Evolutionary conservation across 2,113 vertebrate species (phyloP).

Genomic region (Apus apus): DNA sequence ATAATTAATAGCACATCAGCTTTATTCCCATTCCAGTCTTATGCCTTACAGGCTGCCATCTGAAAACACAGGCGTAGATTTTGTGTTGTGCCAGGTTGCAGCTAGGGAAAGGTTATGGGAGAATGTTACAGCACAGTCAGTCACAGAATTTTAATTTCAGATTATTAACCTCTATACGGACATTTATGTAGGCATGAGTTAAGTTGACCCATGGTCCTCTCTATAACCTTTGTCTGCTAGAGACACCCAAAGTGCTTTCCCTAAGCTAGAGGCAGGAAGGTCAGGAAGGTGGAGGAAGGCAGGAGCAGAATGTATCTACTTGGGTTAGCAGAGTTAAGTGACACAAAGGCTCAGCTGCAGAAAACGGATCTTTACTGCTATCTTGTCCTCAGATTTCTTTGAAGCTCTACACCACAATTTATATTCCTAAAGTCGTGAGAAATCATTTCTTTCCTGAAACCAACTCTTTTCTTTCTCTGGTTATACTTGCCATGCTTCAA

Average conservation of each 20-base stretch:
- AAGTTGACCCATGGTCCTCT: not conserved
- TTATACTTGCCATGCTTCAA: not conserved
- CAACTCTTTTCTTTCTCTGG: not conserved
- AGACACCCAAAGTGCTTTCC: not conserved
- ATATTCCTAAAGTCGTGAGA: not conserved
- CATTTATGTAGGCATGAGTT: not conserved
- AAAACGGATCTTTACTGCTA: not conserved
- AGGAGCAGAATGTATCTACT: not conserved
- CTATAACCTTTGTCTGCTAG: not conserved
- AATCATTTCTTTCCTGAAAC: not conserved
- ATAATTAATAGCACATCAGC: constrained; percentile 57
- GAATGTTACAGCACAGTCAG: not conserved
- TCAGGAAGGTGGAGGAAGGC: not conserved
- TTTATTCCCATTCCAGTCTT: constrained; percentile 42
- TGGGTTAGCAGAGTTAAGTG: not conserved
- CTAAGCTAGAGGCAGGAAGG: not conserved
- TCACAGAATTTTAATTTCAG: constrained; percentile 5
- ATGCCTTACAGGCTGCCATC: constrained; percentile 18
- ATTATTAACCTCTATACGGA: not conserved
- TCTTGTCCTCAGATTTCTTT: not conserved
- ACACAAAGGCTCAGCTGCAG: not conserved
- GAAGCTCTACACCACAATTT: not conserved
- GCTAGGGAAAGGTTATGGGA: not conserved
- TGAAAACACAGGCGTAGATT: not conserved
- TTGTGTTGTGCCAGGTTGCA: constrained; percentile 26